phyloP scores from a whole-genome alignment of 2,797 vertebrate genomes.

The Eupleurogrammus muticus region DNA sequence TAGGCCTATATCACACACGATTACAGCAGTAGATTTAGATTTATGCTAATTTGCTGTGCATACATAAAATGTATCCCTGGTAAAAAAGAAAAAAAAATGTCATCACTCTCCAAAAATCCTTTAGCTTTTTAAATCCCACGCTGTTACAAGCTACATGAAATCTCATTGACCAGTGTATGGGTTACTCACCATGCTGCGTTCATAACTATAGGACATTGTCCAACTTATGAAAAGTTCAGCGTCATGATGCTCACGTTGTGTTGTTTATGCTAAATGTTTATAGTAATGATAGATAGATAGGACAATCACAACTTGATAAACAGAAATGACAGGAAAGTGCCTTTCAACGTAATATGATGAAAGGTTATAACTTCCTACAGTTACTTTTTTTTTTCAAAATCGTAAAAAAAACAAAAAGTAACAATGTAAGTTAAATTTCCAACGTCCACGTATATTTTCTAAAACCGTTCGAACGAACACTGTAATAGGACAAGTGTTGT shows the following conservation, averaged over 20 bases:
- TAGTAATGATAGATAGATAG: neutral
- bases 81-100: too few relatives aligned
- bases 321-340: neutral
- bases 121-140: neutral
- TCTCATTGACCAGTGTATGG: neutral
- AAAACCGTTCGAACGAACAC: neutral
- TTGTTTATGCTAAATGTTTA: neutral
- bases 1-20: neutral
- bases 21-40: neutral
- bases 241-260: neutral
- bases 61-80: neutral
- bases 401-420: too few relatives aligned
- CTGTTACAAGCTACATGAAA: neutral
- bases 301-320: neutral
- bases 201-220: neutral
- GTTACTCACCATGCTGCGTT: conserved; percentile 35
- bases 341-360: neutral
- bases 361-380: too few relatives aligned
- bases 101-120: too few relatives aligned
- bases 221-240: rapidly evolving
- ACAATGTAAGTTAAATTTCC: neutral
- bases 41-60: conserved; percentile 2
- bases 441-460: neutral
- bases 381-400: too few relatives aligned
- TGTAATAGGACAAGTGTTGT: neutral